Evolutionary conservation across 2,888 invertebrate species (phyloP).

Genomic region (Nomada ruficornis): DNA sequence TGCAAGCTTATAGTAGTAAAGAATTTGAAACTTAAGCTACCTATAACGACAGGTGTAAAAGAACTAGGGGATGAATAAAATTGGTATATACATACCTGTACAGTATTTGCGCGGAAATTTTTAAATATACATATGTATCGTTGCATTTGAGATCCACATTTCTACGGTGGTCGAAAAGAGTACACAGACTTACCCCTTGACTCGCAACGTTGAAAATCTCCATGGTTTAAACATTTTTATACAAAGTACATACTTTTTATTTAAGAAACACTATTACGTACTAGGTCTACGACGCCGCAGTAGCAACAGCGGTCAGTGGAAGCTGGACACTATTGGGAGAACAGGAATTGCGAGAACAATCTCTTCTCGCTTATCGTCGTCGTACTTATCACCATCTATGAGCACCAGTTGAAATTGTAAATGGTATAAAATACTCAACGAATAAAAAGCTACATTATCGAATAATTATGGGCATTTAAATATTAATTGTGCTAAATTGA

Average conservation of each 20-base stretch:
- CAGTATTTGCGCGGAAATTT: constrained; percentile 21
- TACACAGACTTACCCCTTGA: not conserved
- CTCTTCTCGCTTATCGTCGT: not conserved
- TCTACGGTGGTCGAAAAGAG: not conserved
- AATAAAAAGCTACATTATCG: not conserved
- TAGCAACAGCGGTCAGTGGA: constrained; percentile 77
- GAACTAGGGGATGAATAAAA: not conserved
- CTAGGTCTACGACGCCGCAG: constrained; percentile 73
- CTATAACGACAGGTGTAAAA: not conserved
- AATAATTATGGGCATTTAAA: not conserved
- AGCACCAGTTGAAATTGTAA: not conserved
- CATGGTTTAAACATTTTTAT: not conserved
- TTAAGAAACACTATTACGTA: constrained; percentile 31
- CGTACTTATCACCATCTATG: constrained; percentile 15
- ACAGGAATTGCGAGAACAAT: constrained; percentile 57
- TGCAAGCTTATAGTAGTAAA: too few relatives aligned
- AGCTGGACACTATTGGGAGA: constrained; percentile 71
- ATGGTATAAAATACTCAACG: not conserved
- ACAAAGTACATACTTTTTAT: constrained; percentile 16
- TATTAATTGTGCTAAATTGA: not conserved
- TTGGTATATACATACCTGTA: constrained; percentile 26
- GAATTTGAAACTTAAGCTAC: too few relatives aligned
- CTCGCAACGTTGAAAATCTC: constrained; percentile 3
- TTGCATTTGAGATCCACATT: not conserved
- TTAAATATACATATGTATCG: not conserved